Evolutionary conservation across 2,797 vertebrate species (phyloP).

Genomic region (Gephyroberyx darwinii): DNA sequence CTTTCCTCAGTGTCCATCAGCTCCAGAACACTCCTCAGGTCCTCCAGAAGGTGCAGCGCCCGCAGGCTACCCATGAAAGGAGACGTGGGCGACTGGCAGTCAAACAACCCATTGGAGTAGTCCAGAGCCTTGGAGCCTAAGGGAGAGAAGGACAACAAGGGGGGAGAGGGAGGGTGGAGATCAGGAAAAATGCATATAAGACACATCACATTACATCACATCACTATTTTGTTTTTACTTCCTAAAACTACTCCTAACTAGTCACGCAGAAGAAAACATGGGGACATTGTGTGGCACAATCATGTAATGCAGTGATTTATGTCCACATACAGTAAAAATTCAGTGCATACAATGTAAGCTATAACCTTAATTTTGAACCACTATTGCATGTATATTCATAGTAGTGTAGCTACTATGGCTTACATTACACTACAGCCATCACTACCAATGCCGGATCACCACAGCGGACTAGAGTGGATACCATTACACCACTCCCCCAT

Average conservation of each 20-base stretch:
- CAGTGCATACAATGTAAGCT: too few species aligned
- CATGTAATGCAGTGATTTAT: neutral
- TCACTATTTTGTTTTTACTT: too few species aligned
- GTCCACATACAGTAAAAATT: too few species aligned
- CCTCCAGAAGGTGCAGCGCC: constrained; percentile 93
- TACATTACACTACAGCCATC: neutral
- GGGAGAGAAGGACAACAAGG: constrained; percentile 18
- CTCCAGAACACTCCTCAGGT: constrained; percentile 90
- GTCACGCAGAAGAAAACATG: neutral
- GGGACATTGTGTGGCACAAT: neutral
- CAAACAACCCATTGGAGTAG: constrained; percentile 95
- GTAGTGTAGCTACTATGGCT: neutral
- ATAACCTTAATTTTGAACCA: too few species aligned
- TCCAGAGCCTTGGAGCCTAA: constrained; percentile 96
- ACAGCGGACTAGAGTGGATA: neutral
- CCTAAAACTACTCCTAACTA: too few species aligned
- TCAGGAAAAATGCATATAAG: neutral
- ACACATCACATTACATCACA: neutral
- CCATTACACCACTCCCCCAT: neutral
- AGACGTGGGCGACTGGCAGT: constrained; percentile 97
- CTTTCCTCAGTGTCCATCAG: constrained; percentile 94
- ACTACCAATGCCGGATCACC: neutral
- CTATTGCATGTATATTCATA: too few species aligned
- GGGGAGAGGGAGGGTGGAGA: neutral
- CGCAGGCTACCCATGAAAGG: constrained; percentile 94